Percentiles rank a stretch among this genome's conserved stretches.
phyloP scores from a whole-genome alignment of 2,888 invertebrate genomes.

The Zygaena filipendulae region DNA sequence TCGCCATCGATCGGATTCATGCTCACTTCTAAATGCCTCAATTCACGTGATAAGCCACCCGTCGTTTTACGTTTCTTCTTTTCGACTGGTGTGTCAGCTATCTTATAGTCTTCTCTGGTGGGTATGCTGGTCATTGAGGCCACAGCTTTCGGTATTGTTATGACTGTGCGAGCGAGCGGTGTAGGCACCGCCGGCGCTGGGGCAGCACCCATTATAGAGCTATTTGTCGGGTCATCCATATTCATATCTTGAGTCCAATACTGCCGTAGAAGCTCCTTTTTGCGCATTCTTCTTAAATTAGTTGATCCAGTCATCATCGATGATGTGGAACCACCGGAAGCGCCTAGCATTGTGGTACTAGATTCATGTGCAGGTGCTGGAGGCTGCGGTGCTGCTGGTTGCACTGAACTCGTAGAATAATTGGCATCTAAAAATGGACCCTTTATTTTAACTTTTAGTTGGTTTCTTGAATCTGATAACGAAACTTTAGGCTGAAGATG shows the following conservation, averaged over 20 bases:
- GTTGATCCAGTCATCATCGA: conserved; percentile 72
- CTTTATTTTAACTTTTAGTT: conserved; percentile 90
- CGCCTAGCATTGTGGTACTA: conserved; percentile 39
- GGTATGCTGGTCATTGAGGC: conserved; percentile 90
- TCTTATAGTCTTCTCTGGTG: conserved; percentile 84
- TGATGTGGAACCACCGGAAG: conserved; percentile 48
- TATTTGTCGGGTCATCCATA: conserved; percentile 77
- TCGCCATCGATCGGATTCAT: conserved; percentile 69
- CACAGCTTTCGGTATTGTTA: conserved; percentile 89
- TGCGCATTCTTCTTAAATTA: conserved; percentile 86
- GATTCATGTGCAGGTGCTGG: conserved; percentile 41
- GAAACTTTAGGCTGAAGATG: conserved; percentile 76
- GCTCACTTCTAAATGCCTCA: conserved; percentile 71
- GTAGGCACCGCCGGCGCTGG: conserved; percentile 70
- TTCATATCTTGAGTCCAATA: conserved; percentile 87
- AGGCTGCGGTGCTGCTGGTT: conserved; percentile 69
- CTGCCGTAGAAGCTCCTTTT: conserved; percentile 87
- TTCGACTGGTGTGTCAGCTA: conserved; percentile 72
- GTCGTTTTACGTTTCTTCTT: conserved; percentile 74
- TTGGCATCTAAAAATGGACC: conserved; percentile 84
- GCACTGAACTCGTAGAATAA: conserved; percentile 73
- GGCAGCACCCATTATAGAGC: conserved; percentile 54
- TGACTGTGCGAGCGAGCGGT: conserved; percentile 74
- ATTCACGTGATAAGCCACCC: conserved; percentile 67
- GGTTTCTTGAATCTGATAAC: conserved; percentile 83